Percentiles rank a stretch among this genome's conserved stretches.
Evolutionary conservation across 2,113 vertebrate species (phyloP).

Genomic region (Isichthys henryi): DNA sequence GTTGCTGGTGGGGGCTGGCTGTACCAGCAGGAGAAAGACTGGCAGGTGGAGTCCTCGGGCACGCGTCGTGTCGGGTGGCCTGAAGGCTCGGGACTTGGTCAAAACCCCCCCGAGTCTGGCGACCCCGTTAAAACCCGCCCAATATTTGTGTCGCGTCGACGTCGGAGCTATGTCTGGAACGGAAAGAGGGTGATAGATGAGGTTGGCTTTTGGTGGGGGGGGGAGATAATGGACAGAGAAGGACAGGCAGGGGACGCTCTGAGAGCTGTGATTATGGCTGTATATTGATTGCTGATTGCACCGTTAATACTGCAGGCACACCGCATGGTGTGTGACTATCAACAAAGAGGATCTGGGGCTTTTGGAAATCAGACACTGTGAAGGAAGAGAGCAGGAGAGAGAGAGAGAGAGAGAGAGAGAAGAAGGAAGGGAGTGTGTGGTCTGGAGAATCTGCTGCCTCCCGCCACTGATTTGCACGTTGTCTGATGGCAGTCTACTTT

Average conservation of each 20-base stretch:
- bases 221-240: constrained; percentile 30
- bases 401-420: constrained; percentile 8
- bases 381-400: constrained; percentile 12
- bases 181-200: constrained; percentile 52
- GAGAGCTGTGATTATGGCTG: constrained; percentile 39
- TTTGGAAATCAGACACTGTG: constrained; percentile 61
- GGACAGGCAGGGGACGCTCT: constrained; percentile 34
- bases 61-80: constrained; percentile 6
- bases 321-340: constrained; percentile 60
- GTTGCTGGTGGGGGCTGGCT: neutral
- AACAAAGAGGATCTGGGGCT: constrained; percentile 64
- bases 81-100: constrained; percentile 9
- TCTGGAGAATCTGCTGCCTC: constrained; percentile 63
- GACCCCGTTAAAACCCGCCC: constrained; percentile 44
- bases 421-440: constrained; percentile 67
- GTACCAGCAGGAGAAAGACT: neutral
- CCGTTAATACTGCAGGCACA: constrained; percentile 59
- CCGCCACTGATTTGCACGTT: constrained; percentile 79
- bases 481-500: constrained; percentile 78
- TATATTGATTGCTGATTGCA: constrained; percentile 57
- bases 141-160: constrained; percentile 56
- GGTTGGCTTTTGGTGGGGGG: constrained; percentile 38
- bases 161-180: constrained; percentile 54
- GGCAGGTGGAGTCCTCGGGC: neutral
- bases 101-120: constrained; percentile 31